Evolutionary conservation across 2,113 vertebrate species (phyloP).

Genomic region (Brienomyrus brachyistius): DNA sequence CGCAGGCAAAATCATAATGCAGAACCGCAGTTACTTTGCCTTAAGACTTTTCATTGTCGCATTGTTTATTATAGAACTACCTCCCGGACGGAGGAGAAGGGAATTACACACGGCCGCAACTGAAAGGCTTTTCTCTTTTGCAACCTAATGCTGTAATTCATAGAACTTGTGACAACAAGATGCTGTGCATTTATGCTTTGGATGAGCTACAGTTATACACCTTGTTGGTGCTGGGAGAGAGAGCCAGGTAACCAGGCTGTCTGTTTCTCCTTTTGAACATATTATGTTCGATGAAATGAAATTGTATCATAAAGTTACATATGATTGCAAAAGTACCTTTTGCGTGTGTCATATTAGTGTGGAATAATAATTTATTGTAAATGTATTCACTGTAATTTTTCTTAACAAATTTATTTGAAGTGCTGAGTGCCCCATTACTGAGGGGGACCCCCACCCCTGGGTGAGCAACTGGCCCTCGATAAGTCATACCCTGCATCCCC

Average conservation of each 20-base stretch:
- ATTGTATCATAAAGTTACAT: neutral
- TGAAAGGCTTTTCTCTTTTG: neutral
- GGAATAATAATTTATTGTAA: neutral
- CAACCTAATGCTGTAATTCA: neutral
- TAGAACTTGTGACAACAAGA: neutral
- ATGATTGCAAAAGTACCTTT: neutral
- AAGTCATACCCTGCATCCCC: neutral
- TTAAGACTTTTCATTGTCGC: neutral
- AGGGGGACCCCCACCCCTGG: neutral
- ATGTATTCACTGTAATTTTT: neutral
- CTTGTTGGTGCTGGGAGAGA: neutral
- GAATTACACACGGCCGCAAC: neutral
- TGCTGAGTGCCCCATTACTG: neutral
- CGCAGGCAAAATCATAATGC: neutral
- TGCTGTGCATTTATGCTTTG: neutral
- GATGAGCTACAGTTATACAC: neutral
- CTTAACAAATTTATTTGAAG: neutral
- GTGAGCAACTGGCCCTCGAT: neutral
- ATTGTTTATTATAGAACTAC: neutral
- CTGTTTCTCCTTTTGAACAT: neutral
- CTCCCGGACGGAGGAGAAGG: neutral
- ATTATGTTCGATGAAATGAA: neutral
- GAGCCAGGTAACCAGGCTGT: neutral
- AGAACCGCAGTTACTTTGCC: neutral
- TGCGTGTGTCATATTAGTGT: neutral